Base-by-base conservation (phyloP, 2,888 invertebrate species). In the Drosophila neotestacea region DNA sequence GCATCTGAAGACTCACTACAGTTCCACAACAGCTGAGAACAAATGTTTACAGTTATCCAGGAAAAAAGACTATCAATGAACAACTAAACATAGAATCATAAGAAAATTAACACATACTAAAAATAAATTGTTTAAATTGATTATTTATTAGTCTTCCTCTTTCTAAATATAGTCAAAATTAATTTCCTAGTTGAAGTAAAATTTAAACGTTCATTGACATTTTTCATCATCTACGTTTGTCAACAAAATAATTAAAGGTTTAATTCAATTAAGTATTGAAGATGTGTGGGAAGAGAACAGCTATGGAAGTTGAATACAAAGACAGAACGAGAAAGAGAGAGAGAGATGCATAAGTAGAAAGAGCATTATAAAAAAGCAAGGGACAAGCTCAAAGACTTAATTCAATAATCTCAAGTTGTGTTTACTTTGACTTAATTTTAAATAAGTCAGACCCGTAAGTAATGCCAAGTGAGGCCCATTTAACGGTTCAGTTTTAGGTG, bases 181-280 rank as follows among this genome's bases (percentile, higher is more conserved):
- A 16, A 52, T 42, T 67, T 59, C 47, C 59, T 62, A 60, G 36
- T 27, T 28, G 1, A 34, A 16, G 13, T 22, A 11, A 30, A 28
- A 42, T 41, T 41, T 58, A 38, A 60, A 44, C 54, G 69, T 79
- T 69, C 82, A 62, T 62, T 87, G 82, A 70, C 88, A 50, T 65
- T 52, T 48, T 32, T 27, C 28, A 41, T 22, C 28, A 41, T 22
- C 28, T 41, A 42, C 13, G 56, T 51, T 47, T 72, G 85, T 70
- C 70, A 82, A 81, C 69, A 85, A 71, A 85, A 59, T 46, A 87
- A 76, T 85, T 70, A 59, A 85, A 60, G 41, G 39, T 48, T 58
- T 79, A 81, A 81, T 79, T 87, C 42, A 78, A 87, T 87, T 70
- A 85, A 51, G 48, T 27, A 11, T 7, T 44, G 10, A 27, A 41